phyloP scores from a whole-genome alignment of 2,797 vertebrate genomes.

The Naso thynnoides region DNA sequence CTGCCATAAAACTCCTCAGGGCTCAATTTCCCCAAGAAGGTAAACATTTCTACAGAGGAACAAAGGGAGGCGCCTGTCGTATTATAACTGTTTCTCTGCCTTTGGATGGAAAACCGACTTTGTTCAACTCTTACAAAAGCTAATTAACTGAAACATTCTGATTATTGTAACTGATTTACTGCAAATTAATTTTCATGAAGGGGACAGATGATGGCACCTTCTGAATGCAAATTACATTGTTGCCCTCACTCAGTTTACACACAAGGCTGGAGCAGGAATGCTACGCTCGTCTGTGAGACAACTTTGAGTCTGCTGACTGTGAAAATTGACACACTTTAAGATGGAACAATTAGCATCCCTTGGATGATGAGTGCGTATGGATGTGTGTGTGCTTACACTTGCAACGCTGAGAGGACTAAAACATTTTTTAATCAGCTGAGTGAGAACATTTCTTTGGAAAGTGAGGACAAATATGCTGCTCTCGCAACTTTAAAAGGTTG shows the following conservation, averaged over 20 bases:
- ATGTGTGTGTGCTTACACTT: slow-evolving; percentile 27
- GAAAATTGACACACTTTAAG: slow-evolving; percentile 59
- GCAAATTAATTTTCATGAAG: slow-evolving; percentile 10
- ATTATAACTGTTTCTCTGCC: slow-evolving; percentile 20
- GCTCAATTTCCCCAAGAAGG: slow-evolving; percentile 60
- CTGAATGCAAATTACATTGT: slow-evolving; percentile 28
- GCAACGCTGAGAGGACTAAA: too few relatives aligned
- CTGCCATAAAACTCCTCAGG: slow-evolving; percentile 71
- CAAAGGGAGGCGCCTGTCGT: slow-evolving; percentile 52
- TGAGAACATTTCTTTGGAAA: too few relatives aligned
- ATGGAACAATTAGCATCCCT: slow-evolving; percentile 58
- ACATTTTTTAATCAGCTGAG: too few relatives aligned
- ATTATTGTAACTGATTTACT: slow-evolving; percentile 30
- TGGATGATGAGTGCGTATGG: slow-evolving; percentile 10
- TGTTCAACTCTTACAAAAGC: slow-evolving; percentile 12
- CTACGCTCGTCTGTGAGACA: slow-evolving; percentile 30
- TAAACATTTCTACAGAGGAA: slow-evolving; percentile 61
- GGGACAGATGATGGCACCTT: not conserved
- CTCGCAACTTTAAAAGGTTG: too few relatives aligned
- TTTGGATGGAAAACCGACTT: slow-evolving; percentile 1
- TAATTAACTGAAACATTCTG: slow-evolving; percentile 22
- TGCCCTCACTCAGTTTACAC: slow-evolving; percentile 30
- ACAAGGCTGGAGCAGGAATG: not conserved
- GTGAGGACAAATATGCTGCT: too few relatives aligned
- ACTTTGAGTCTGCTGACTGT: slow-evolving; percentile 46